phyloP scores from a whole-genome alignment of 2,113 vertebrate genomes.

The Corythornis madagascariensis region DNA sequence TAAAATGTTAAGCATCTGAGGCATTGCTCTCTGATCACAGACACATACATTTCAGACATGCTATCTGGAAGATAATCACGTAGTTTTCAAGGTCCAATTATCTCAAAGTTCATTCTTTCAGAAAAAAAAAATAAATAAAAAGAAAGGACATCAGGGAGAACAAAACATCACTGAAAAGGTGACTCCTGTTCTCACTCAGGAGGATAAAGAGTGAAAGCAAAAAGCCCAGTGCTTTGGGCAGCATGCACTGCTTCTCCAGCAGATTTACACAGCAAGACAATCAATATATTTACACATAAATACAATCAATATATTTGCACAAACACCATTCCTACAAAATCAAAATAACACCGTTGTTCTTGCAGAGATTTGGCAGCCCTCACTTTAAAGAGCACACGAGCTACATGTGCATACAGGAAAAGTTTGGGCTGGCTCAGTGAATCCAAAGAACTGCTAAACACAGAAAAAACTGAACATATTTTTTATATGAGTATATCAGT shows the following conservation, averaged over 20 bases:
- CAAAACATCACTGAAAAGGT: background rate
- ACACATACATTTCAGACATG: background rate
- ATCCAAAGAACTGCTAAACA: background rate
- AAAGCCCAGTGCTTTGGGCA: background rate
- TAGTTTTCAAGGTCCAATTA: conserved; percentile 18
- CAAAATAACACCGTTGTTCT: background rate
- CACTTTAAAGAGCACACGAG: rapidly evolving
- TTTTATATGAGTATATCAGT: background rate
- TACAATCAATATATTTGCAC: background rate
- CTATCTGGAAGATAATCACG: background rate
- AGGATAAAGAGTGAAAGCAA: background rate
- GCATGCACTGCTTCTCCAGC: background rate
- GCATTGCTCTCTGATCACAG: background rate
- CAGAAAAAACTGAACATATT: background rate
- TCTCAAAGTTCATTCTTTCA: background rate
- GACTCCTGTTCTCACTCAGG: background rate
- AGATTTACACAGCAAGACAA: background rate
- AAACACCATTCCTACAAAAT: background rate
- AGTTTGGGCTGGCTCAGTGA: background rate
- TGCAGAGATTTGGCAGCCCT: background rate
- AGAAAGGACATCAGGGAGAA: background rate
- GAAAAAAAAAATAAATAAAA: background rate
- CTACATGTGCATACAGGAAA: background rate
- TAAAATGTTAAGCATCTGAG: conserved; percentile 35
- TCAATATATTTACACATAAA: too few relatives aligned